These are phyloP conservation scores for Smutsia temminckii DNA, from an alignment of 2,797 vertebrate genomes.

Conservation along the genomic window DNA sequence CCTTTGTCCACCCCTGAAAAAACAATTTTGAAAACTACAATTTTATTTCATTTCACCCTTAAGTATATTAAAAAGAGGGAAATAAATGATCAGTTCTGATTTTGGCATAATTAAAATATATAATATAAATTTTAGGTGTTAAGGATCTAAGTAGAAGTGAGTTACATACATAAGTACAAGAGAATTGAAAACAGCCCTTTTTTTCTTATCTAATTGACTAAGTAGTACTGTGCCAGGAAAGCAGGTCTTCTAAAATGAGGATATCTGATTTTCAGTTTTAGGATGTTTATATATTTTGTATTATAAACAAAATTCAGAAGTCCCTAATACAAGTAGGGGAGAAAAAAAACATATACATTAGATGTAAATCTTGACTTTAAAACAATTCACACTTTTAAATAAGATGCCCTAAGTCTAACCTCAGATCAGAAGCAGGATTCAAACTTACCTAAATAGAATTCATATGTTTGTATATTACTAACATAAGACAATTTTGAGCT, in stretches of 20 bases:
- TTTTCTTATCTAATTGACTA: neutral
- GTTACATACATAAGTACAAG: neutral
- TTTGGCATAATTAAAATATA: slow-evolving; percentile 4
- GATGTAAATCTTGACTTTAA: slow-evolving; percentile 21
- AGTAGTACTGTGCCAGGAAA: neutral
- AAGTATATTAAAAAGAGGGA: neutral
- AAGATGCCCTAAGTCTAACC: slow-evolving; percentile 30
- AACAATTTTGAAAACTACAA: slow-evolving; percentile 15
- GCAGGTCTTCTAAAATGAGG: neutral
- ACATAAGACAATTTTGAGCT: neutral
- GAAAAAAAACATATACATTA: neutral
- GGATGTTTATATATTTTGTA: slow-evolving; percentile 7
- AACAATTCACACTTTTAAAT: neutral
- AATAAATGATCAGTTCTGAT: neutral
- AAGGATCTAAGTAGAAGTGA: neutral
- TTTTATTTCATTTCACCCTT: slow-evolving; percentile 40
- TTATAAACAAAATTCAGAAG: slow-evolving; percentile 38
- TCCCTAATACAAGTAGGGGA: neutral
- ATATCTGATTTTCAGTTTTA: neutral
- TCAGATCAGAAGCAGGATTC: slow-evolving; percentile 33
- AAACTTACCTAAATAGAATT: slow-evolving; percentile 6
- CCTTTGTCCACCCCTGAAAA: neutral
- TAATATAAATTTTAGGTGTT: slow-evolving; percentile 4
- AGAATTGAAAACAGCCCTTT: slow-evolving; percentile 2
- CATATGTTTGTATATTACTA: neutral